These are phyloP conservation scores for Ichneumoninae sp. DNA, from an alignment of 2,888 invertebrate genomes.

Conservation along the genomic window DNA sequence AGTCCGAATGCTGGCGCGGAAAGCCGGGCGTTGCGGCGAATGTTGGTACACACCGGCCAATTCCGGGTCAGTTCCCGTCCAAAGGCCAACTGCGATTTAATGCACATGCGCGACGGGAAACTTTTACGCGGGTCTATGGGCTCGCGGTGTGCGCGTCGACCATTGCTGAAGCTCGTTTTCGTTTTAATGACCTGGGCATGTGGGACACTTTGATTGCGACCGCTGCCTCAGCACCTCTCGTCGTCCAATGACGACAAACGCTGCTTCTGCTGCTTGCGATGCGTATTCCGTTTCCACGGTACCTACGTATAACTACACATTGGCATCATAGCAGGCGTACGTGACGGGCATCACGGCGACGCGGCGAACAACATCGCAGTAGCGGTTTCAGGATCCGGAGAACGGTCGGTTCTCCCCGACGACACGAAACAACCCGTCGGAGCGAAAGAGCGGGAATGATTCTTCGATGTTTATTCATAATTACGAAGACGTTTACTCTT, in stretches of 20 bases:
- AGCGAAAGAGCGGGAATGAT: background rate
- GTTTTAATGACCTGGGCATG: constrained; percentile 21
- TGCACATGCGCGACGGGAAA: background rate
- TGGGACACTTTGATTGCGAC: background rate
- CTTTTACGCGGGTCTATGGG: constrained; percentile 5
- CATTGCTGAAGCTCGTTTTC: background rate
- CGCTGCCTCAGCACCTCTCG: background rate
- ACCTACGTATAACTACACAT: background rate
- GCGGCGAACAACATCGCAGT: constrained; percentile 18
- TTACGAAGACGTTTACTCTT: constrained; percentile 23
- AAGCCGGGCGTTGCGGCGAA: constrained; percentile 22
- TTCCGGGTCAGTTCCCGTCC: constrained; percentile 13
- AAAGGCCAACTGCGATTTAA: constrained; percentile 32
- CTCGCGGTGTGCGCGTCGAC: background rate
- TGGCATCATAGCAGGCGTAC: constrained; percentile 1
- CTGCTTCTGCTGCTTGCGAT: background rate
- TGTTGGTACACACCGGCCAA: background rate
- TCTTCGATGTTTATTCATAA: constrained; percentile 28
- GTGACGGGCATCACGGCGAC: constrained; percentile 18
- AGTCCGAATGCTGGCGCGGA: constrained; percentile 1
- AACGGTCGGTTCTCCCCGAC: background rate
- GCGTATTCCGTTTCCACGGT: background rate
- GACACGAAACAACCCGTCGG: background rate
- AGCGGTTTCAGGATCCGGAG: background rate
- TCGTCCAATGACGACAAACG: background rate